phyloP scores from a whole-genome alignment of 2,888 invertebrate species.

The Rhopalosiphum nymphaeae region DNA sequence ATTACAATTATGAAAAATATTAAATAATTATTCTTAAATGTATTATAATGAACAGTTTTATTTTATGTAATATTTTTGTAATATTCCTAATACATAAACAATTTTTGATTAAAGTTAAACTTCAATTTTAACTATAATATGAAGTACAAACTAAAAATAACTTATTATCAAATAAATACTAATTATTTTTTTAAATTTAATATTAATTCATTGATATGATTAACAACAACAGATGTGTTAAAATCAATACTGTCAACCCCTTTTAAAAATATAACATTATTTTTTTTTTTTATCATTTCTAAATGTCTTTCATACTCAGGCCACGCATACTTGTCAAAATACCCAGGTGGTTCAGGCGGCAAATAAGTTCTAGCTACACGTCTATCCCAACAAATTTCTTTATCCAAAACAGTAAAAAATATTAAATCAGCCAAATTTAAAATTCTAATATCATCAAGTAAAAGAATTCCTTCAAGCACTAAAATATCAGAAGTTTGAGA shows the following conservation, averaged over 20 bases:
- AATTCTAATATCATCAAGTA: slow-evolving; percentile 58
- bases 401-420: slow-evolving; percentile 62
- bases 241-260: slow-evolving; percentile 45
- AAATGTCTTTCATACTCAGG: slow-evolving; percentile 59
- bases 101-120: not conserved
- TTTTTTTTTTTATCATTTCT: slow-evolving; percentile 1
- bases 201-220: slow-evolving; percentile 31
- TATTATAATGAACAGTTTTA: not conserved
- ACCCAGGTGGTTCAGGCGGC: slow-evolving; percentile 62
- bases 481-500: slow-evolving; percentile 56
- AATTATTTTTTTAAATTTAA: slow-evolving; percentile 14
- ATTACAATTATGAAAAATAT: not conserved
- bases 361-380: slow-evolving; percentile 62
- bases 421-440: slow-evolving; percentile 37
- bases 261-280: slow-evolving; percentile 59
- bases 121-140: not conserved
- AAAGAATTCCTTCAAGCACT: slow-evolving; percentile 64
- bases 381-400: slow-evolving; percentile 52
- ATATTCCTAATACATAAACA: not conserved
- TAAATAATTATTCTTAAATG: not conserved
- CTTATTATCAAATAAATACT: not conserved
- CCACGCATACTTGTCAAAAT: slow-evolving; percentile 66
- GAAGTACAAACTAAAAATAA: not conserved
- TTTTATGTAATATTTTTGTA: not conserved
- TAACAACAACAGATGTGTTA: slow-evolving; percentile 37